Percentiles rank a stretch among this genome's conserved stretches.
Conservation (phyloP, 2,797 vertebrate genomes). For the Enteromius thamalakanensis region DNA sequence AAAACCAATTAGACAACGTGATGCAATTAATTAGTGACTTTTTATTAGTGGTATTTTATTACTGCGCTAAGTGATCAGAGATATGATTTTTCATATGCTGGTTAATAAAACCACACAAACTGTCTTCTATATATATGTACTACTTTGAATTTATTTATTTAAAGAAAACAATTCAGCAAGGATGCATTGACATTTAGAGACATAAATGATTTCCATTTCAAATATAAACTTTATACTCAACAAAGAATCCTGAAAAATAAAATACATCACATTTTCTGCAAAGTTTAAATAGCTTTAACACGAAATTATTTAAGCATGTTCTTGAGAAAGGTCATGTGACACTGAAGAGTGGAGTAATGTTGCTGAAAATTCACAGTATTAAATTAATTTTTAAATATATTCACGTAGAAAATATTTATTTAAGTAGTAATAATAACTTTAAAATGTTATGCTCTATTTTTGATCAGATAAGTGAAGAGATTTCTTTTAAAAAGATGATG, state of each 20-base stretch:
- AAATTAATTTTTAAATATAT: background rate
- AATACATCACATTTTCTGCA: background rate
- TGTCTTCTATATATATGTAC: background rate
- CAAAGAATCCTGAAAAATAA: background rate
- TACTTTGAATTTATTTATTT: background rate
- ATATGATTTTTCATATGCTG: background rate
- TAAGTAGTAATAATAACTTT: background rate
- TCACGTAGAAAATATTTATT: background rate
- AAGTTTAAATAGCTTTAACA: background rate
- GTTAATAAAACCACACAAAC: background rate
- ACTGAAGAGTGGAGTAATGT: background rate
- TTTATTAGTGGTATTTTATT: background rate
- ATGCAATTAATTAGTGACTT: background rate
- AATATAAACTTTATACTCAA: background rate
- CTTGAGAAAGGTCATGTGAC: background rate
- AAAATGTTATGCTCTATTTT: no score
- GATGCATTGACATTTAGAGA: background rate
- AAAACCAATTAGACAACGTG: background rate
- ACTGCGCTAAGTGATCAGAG: background rate
- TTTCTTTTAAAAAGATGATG: background rate
- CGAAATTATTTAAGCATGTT: background rate
- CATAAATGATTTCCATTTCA: background rate
- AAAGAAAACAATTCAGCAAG: background rate
- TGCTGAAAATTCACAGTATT: background rate
- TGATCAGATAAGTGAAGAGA: background rate